phyloP scores from a whole-genome alignment of 2,888 invertebrate genomes.

The Metellina segmentata region DNA sequence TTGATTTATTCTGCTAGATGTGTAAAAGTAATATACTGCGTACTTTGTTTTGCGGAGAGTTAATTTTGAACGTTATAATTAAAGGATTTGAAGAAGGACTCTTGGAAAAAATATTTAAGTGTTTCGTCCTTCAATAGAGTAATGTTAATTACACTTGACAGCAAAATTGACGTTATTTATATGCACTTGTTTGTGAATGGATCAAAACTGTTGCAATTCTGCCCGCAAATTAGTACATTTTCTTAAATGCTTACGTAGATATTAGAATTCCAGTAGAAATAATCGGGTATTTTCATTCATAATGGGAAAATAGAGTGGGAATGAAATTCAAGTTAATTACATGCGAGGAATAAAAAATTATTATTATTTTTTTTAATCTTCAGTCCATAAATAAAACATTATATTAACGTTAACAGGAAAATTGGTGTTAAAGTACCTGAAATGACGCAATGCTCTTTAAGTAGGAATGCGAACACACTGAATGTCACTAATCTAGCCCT shows the following conservation, averaged over 20 bases:
- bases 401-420: too few species aligned
- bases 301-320: not conserved
- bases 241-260: not conserved
- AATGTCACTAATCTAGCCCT: too few species aligned
- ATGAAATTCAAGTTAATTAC: too few species aligned
- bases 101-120: not conserved
- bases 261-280: not conserved
- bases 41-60: not conserved
- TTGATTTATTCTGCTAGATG: too few species aligned
- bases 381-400: too few species aligned
- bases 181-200: not conserved
- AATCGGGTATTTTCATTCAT: not conserved
- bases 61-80: not conserved
- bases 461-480: too few species aligned
- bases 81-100: not conserved
- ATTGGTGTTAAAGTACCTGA: too few species aligned
- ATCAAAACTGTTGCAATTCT: not conserved
- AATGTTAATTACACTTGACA: not conserved
- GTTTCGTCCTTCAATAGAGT: not conserved
- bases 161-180: not conserved
- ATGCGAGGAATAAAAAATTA: too few species aligned
- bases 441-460: too few species aligned
- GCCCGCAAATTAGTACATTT: not conserved
- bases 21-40: too few species aligned
- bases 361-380: too few species aligned